Conservation (phyloP, 2,888 invertebrate genomes). For the Seira musarum region DNA sequence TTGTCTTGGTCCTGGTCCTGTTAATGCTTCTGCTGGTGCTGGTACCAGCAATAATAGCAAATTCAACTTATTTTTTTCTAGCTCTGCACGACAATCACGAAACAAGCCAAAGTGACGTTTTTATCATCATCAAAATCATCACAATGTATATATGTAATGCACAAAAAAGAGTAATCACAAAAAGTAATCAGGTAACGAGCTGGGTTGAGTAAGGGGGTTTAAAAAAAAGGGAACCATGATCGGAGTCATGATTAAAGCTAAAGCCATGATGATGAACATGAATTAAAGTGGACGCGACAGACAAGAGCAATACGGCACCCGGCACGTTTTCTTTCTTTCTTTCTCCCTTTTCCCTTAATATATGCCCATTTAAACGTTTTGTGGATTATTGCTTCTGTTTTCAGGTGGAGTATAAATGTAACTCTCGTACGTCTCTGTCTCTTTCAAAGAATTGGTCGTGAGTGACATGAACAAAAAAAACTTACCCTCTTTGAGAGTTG, state of each 20-base stretch:
- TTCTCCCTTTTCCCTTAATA: conserved; percentile 16
- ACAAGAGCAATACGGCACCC: conserved; percentile 44
- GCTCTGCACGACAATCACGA: conserved; percentile 52
- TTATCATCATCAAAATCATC: conserved; percentile 38
- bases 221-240: too few species aligned
- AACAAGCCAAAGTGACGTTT: conserved; percentile 47
- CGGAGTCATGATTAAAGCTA: too few species aligned
- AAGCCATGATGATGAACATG: conserved; percentile 32
- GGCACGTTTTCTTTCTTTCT: conserved; percentile 42
- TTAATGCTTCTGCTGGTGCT: too few species aligned
- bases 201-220: neutral
- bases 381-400: conserved; percentile 39
- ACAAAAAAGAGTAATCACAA: conserved; percentile 30
- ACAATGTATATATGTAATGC: conserved; percentile 21
- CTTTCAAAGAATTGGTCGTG: too few species aligned
- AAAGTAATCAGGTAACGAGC: conserved; percentile 43
- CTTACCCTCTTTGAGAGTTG: too few species aligned
- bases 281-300: conserved; percentile 33
- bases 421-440: too few species aligned
- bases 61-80: too few species aligned
- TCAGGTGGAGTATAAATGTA: too few species aligned
- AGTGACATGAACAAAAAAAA: too few species aligned
- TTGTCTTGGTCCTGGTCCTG: too few species aligned
- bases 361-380: conserved; percentile 17
- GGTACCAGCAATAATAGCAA: conserved; percentile 27